Evolutionary conservation across 2,888 invertebrate species (phyloP), one percentile per base, ranked within the genome.

Genomic region (Heliconius aoede): DNA sequence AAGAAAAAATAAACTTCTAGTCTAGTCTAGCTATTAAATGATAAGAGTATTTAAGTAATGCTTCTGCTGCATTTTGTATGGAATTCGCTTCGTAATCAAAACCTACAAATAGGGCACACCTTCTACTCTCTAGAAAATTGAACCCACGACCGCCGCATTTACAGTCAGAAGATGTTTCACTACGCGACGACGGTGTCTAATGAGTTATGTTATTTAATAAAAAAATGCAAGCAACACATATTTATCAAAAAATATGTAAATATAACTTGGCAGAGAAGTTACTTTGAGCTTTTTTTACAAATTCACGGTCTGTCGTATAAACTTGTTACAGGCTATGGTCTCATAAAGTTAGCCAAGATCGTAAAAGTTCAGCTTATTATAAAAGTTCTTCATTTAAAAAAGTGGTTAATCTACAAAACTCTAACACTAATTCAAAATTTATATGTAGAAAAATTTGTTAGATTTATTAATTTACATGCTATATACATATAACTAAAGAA

Each of bases 311-410:
- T 36, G 36, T 36, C 51, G 69, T 32, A 55, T 24, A 69, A 55
- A 69, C 69, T 55, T 69, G 69, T 69, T 51, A 28, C 30, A 69
- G 30, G 13, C 69, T 69, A n/a, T 51, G 30, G 30, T 55, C 30
- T n/a, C 69, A 24, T 69, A 69, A 69, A 69, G n/a, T 55, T 55
- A 55, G 69, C 69, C 69, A 69, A n/a, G 69, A 51, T 69, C 28
- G n/a, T 69, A 69, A 68, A 65, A 69, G 51, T 30, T 69, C 51
- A 55, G 32, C 69, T 69, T 69, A 69, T 69, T 55, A 69, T 30
- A 69, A 51, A 55, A 55, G 69, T 69, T 55, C 55, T n/a, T 55
- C 15, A 55, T 30, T 55, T 55, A 28, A 55, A 65, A 65, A 40
- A 65, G 30, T 55, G 8, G 15, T 69, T 55, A 55, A 55, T 55